phyloP scores from a whole-genome alignment of 1,140 invertebrate species.

The Steinernema feltiae region DNA sequence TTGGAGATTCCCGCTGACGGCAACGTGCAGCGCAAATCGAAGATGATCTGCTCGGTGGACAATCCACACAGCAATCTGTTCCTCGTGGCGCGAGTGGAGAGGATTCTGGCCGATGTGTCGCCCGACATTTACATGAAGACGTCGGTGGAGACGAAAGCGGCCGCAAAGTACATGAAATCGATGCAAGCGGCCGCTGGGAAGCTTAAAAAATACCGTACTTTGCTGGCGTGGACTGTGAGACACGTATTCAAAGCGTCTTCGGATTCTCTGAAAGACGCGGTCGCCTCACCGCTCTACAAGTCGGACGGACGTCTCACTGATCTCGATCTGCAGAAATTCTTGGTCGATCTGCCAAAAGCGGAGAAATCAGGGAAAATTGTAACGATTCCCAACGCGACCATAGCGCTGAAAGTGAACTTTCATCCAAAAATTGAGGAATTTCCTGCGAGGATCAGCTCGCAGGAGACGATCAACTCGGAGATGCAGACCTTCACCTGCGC shows the following conservation, averaged over 20 bases:
- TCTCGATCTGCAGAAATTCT: constrained; percentile 70
- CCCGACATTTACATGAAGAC: constrained; percentile 62
- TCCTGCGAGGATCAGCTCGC: background rate
- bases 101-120: constrained; percentile 27
- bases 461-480: constrained; percentile 59
- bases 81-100: constrained; percentile 56
- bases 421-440: constrained; percentile 46
- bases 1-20: constrained; percentile 77
- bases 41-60: constrained; percentile 41
- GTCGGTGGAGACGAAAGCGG: constrained; percentile 68
- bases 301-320: constrained; percentile 64
- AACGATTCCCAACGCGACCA: constrained; percentile 23
- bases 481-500: constrained; percentile 70
- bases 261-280: background rate
- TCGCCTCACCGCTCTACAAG: constrained; percentile 66
- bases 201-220: constrained; percentile 11
- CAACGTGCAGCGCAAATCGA: constrained; percentile 31
- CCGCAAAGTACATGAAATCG: constrained; percentile 22
- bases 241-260: background rate
- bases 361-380: constrained; percentile 30
- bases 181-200: constrained; percentile 16
- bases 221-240: background rate
- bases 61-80: constrained; percentile 45
- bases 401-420: constrained; percentile 27
- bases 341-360: constrained; percentile 73